phyloP scores from a whole-genome alignment of 2,888 invertebrate genomes.

The Cephus rjabovi region DNA sequence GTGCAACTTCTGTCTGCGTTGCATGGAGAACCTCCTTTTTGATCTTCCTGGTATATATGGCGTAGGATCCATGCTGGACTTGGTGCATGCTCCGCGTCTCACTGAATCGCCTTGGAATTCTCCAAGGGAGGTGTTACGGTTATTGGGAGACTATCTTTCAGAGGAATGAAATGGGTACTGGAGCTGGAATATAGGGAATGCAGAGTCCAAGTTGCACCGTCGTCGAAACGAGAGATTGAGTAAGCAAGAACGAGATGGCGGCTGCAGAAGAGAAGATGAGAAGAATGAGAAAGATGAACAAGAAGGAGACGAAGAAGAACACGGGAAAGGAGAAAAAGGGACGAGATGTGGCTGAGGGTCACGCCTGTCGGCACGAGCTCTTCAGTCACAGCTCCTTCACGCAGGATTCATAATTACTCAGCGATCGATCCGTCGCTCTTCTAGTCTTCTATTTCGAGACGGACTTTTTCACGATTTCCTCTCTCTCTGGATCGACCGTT shows the following conservation, averaged over 20 bases:
- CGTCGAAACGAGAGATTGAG: slow-evolving; percentile 22
- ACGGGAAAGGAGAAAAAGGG: slow-evolving; percentile 28
- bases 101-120: slow-evolving; percentile 32
- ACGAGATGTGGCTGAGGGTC: slow-evolving; percentile 38
- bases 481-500: slow-evolving; percentile 20
- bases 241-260: slow-evolving; percentile 26
- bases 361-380: slow-evolving; percentile 64
- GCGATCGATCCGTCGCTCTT: slow-evolving; percentile 30
- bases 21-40: not conserved
- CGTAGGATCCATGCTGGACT: not conserved
- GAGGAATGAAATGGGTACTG: slow-evolving; percentile 13
- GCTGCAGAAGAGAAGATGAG: slow-evolving; percentile 2
- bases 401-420: slow-evolving; percentile 57
- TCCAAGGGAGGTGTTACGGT: slow-evolving; percentile 48
- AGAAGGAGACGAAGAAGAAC: slow-evolving; percentile 26
- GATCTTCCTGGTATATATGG: not conserved
- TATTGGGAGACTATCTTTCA: slow-evolving; percentile 29
- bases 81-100: not conserved
- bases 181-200: slow-evolving; percentile 11
- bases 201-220: slow-evolving; percentile 1
- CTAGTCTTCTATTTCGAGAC: slow-evolving; percentile 9
- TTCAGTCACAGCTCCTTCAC: slow-evolving; percentile 55
- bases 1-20: not conserved
- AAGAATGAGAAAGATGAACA: slow-evolving; percentile 3
- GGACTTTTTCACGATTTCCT: slow-evolving; percentile 19